Percentiles rank a stretch among this genome's conserved stretches.
These are phyloP conservation scores for Yasuhikotakia modesta DNA, from an alignment of 2,797 vertebrate species.

Conservation along the genomic window DNA sequence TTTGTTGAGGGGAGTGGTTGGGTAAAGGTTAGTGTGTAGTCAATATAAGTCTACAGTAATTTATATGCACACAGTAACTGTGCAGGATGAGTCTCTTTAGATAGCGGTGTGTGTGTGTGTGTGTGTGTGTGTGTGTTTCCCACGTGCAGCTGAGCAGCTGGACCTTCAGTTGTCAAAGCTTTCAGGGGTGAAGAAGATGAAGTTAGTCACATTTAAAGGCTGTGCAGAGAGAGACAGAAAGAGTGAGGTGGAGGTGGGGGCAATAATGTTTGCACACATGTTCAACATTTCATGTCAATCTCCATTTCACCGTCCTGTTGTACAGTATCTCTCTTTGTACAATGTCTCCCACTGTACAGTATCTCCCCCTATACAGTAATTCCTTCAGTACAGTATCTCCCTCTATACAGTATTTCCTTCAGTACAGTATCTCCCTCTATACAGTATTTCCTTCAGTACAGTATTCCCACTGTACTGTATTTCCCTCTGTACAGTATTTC, in stretches of 20 bases:
- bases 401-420: too few species aligned
- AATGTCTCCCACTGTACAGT: neutral
- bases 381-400: too few species aligned
- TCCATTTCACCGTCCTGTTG: neutral
- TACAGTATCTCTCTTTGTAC: neutral
- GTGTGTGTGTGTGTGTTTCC: slow-evolving; percentile 5
- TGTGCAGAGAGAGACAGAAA: neutral
- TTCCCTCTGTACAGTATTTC: too few species aligned
- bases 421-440: neutral
- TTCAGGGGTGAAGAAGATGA: slow-evolving; percentile 24
- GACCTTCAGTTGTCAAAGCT: slow-evolving; percentile 33
- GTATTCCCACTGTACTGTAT: too few species aligned
- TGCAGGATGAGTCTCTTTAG: too few species aligned
- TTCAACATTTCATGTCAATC: slow-evolving; percentile 13
- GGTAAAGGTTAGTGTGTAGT: neutral
- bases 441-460: neutral
- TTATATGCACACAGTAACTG: too few species aligned
- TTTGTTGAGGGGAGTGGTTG: neutral
- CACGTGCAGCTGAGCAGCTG: slow-evolving; percentile 34
- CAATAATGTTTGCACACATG: slow-evolving; percentile 23
- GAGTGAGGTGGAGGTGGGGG: neutral
- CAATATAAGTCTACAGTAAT: neutral
- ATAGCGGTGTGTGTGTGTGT: neutral
- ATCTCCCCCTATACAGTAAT: neutral
- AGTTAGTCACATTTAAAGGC: slow-evolving; percentile 19